A percentile compares a stretch with the other conserved stretches of the same genome.
Conservation (phyloP, 2,113 vertebrate genomes). For the Megaceryle maxima region DNA sequence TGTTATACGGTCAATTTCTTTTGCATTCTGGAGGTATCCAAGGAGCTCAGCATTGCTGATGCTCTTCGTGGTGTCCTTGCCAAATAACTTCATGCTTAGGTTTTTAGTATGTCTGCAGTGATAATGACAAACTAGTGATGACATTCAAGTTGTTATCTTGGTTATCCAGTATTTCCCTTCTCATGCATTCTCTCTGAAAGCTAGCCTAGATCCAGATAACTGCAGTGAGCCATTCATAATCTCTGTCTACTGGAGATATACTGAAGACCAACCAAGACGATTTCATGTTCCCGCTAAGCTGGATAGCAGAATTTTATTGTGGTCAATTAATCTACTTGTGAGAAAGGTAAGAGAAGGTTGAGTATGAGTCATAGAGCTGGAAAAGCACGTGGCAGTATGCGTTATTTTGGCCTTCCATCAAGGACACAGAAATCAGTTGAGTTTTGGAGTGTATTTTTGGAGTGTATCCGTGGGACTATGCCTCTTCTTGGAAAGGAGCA, state of each 20-base stretch:
- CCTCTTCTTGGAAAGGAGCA: neutral
- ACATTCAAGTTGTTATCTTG: neutral
- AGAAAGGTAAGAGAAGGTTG: neutral
- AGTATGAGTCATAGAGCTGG: neutral
- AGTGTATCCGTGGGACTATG: neutral
- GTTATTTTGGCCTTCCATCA: neutral
- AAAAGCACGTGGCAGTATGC: neutral
- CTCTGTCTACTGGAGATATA: neutral
- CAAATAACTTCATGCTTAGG: neutral
- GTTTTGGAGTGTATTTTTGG: neutral
- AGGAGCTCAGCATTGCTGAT: neutral
- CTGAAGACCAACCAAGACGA: neutral
- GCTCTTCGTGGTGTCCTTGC: neutral
- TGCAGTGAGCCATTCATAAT: neutral
- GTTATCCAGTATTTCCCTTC: neutral
- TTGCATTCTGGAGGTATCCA: neutral
- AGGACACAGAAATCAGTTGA: neutral
- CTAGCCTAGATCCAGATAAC: neutral
- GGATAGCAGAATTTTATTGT: neutral
- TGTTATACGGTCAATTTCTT: neutral
- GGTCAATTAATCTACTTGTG: neutral
- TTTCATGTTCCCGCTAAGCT: neutral
- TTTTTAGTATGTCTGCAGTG: neutral
- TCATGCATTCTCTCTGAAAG: neutral
- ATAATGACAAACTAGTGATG: neutral